These are phyloP conservation scores for Apamea monoglypha DNA, from an alignment of 2,888 invertebrate genomes.

Conservation along the genomic window DNA sequence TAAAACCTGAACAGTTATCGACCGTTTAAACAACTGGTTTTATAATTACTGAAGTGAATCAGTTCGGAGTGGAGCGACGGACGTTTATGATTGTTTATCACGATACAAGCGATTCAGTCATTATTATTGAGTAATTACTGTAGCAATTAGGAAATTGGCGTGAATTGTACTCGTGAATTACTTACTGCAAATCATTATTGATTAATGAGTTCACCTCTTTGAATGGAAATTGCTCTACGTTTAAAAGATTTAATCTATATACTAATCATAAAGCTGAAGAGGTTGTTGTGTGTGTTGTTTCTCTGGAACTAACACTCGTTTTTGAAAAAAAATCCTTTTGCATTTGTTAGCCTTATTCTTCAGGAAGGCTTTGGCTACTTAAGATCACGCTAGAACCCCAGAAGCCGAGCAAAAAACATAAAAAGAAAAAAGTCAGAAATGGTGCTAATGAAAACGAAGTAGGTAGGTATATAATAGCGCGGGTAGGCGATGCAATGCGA, in stretches of 20 bases:
- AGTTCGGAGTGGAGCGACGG: constrained; percentile 10
- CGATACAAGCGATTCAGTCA: constrained; percentile 30
- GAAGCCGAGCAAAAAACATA: too few species aligned
- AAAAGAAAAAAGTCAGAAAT: too few species aligned
- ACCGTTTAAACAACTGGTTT: constrained; percentile 19
- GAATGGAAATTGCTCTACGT: constrained; percentile 9
- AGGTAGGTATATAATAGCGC: too few species aligned
- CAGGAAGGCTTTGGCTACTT: too few species aligned
- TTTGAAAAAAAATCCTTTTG: too few species aligned
- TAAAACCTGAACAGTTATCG: not conserved
- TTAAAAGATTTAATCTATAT: constrained; percentile 8
- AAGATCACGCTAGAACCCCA: too few species aligned
- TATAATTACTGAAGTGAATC: constrained; percentile 29
- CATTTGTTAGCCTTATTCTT: too few species aligned
- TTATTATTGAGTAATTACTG: constrained; percentile 45
- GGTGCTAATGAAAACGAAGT: too few species aligned
- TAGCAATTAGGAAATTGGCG: constrained; percentile 22
- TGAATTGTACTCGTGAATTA: constrained; percentile 31
- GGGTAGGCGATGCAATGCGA: too few species aligned
- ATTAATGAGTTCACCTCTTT: constrained; percentile 1
- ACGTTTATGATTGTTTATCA: constrained; percentile 43
- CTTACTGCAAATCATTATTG: constrained; percentile 8
- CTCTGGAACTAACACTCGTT: too few species aligned
- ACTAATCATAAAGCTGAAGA: too few species aligned
- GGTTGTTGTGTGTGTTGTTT: too few species aligned